These are phyloP conservation scores for Adineta ricciae DNA, from an alignment of 2,888 invertebrate species.

Conservation along the genomic window DNA sequence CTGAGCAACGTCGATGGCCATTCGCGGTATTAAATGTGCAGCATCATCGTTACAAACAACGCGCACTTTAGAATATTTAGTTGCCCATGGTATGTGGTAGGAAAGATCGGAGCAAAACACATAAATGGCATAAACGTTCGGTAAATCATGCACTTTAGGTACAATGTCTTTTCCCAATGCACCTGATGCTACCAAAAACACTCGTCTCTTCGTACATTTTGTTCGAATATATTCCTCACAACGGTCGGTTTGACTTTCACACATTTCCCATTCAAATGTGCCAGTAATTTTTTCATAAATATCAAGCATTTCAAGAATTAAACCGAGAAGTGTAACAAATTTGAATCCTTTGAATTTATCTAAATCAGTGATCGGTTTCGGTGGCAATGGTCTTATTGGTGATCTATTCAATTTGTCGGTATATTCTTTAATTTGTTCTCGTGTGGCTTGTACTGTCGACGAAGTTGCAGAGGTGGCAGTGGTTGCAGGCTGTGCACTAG, in stretches of 20 bases:
- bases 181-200: not conserved
- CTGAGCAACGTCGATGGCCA: not conserved
- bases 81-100: not conserved
- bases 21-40: not conserved
- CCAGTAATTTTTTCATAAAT: not conserved
- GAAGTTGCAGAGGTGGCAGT: too few relatives aligned
- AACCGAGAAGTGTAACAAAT: not conserved
- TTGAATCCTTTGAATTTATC: not conserved
- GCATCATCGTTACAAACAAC: not conserved
- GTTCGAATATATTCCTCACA: not conserved
- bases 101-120: not conserved
- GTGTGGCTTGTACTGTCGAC: too few relatives aligned
- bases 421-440: too few relatives aligned
- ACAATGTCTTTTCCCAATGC: not conserved
- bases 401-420: too few relatives aligned
- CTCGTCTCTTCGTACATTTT: not conserved
- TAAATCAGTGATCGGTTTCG: not conserved
- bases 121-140: not conserved
- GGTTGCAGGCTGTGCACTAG: too few relatives aligned
- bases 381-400: not conserved
- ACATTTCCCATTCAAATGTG: not conserved
- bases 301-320: not conserved
- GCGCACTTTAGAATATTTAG: not conserved
- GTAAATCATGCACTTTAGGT: not conserved
- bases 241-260: not conserved